These are phyloP conservation scores for Synaphobranchus kaupii DNA, from an alignment of 2,797 vertebrate genomes.

Conservation along the genomic window DNA sequence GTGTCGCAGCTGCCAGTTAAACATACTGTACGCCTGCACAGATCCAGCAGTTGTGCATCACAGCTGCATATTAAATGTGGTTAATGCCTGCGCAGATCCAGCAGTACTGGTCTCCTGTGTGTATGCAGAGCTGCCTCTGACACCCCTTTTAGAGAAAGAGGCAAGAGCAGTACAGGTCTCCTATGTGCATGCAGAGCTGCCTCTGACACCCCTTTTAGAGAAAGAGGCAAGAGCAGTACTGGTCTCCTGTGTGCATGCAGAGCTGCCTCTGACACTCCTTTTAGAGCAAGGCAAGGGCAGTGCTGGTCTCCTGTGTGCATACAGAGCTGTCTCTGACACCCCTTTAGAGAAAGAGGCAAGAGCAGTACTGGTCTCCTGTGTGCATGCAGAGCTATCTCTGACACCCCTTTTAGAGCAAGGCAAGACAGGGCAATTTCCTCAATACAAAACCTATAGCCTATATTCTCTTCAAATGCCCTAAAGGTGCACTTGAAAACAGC, in stretches of 20 bases:
- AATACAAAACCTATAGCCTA: background rate
- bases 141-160: too few relatives aligned
- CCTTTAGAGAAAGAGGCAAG: too few relatives aligned
- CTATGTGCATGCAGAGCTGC: too few relatives aligned
- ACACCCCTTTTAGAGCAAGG: background rate
- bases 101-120: background rate
- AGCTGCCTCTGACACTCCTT: background rate
- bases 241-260: background rate
- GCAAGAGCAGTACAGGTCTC: too few relatives aligned
- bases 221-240: too few relatives aligned
- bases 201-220: too few relatives aligned
- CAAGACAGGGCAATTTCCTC: background rate
- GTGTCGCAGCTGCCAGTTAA: too few relatives aligned
- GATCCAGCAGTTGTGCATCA: background rate
- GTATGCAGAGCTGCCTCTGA: background rate
- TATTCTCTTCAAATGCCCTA: background rate
- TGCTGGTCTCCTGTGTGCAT: background rate
- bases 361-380: background rate
- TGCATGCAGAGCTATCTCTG: background rate
- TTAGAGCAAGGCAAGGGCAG: background rate
- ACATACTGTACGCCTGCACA: background rate
- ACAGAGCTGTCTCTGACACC: background rate
- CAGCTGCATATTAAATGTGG: too few relatives aligned
- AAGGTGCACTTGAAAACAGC: background rate
- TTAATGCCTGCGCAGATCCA: background rate